Evolutionary conservation across 1,140 invertebrate genomes (phyloP).

Genomic region (Stegodyphus mimosarum): DNA sequence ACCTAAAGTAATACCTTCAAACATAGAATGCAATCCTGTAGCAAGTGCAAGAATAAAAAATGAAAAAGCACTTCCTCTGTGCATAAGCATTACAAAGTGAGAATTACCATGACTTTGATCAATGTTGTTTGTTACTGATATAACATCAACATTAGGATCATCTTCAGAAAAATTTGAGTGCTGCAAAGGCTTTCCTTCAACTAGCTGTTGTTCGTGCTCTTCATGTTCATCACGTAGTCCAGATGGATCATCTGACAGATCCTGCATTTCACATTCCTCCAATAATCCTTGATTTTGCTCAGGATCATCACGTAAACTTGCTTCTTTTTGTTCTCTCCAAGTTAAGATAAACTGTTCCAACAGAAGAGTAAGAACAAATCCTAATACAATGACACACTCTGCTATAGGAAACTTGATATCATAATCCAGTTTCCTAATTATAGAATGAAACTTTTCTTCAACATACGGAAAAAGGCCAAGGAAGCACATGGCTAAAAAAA

Average conservation of each 20-base stretch:
- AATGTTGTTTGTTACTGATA: constrained; percentile 1
- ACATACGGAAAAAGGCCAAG: constrained; percentile 67
- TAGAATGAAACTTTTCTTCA: constrained; percentile 63
- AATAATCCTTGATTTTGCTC: constrained; percentile 55
- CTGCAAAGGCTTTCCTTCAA: constrained; percentile 4
- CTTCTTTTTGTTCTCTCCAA: constrained; percentile 34
- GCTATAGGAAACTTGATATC: constrained; percentile 62
- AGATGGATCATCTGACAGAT: constrained; percentile 26
- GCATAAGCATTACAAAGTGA: constrained; percentile 54
- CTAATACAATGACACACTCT: constrained; percentile 65
- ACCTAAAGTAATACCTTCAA: constrained; percentile 70
- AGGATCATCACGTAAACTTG: constrained; percentile 6
- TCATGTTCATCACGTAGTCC: background rate
- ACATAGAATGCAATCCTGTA: constrained; percentile 69
- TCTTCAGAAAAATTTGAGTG: background rate
- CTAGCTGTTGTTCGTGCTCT: constrained; percentile 23
- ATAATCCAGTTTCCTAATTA: constrained; percentile 55
- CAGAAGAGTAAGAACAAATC: constrained; percentile 65
- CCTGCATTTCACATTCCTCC: constrained; percentile 57
- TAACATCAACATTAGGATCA: constrained; percentile 9
- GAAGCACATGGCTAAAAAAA: constrained; percentile 69
- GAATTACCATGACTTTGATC: constrained; percentile 25
- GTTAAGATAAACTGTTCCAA: constrained; percentile 64
- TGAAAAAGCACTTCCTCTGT: constrained; percentile 61
- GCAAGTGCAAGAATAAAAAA: constrained; percentile 68